Conservation (phyloP, 1,140 invertebrate genomes). For the Lithobius niger region DNA sequence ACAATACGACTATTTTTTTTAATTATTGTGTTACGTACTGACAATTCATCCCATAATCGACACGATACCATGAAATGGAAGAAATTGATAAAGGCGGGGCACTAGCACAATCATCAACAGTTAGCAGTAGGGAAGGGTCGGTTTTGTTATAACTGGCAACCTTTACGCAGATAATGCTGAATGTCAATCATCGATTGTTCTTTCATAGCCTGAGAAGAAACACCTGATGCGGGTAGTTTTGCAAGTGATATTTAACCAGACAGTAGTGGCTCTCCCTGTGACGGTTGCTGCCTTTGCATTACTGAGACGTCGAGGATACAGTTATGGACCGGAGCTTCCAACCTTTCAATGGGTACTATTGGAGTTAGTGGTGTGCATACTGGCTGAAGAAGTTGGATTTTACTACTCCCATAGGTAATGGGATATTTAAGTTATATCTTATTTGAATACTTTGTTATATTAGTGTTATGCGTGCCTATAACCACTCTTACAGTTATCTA, state of each 20-base stretch:
- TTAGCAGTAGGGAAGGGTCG: too few species aligned
- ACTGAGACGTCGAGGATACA: slow-evolving; percentile 53
- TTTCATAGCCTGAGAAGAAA: slow-evolving; percentile 5
- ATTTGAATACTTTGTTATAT: neutral
- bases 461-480: neutral
- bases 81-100: too few species aligned
- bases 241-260: slow-evolving; percentile 62
- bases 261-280: slow-evolving; percentile 49
- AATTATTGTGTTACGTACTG: too few species aligned
- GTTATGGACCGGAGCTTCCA: slow-evolving; percentile 51
- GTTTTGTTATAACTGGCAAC: too few species aligned
- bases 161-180: too few species aligned
- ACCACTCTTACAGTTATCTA: neutral
- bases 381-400: slow-evolving; percentile 70
- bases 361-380: slow-evolving; percentile 58
- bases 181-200: too few species aligned
- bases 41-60: too few species aligned
- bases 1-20: too few species aligned
- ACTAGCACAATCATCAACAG: too few species aligned
- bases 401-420: slow-evolving; percentile 69
- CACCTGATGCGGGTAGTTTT: slow-evolving; percentile 44
- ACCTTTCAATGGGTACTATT: slow-evolving; percentile 69
- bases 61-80: too few species aligned
- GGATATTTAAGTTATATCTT: neutral
- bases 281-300: slow-evolving; percentile 46